phyloP scores from a whole-genome alignment of 2,888 invertebrate species.

The Drosophila parthenogenetica region DNA sequence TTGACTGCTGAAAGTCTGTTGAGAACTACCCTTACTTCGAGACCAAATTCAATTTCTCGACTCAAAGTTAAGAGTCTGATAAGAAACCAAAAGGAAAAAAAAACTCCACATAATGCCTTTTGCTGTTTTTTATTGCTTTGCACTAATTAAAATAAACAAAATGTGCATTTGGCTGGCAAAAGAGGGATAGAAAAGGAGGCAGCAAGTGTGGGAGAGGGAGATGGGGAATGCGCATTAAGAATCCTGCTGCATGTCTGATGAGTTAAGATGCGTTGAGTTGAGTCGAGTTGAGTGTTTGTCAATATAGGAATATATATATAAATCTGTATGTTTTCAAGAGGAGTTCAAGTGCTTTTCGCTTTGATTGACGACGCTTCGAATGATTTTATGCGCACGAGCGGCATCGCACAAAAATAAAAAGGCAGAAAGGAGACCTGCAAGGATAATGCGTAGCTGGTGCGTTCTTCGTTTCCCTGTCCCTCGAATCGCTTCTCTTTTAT shows the following conservation, averaged over 20 bases:
- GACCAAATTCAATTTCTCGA: constrained; percentile 45
- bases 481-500: constrained; percentile 41
- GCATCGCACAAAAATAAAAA: constrained; percentile 29
- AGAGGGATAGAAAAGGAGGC: not conserved
- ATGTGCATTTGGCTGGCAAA: constrained; percentile 64
- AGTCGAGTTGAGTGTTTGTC: constrained; percentile 52
- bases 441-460: constrained; percentile 72
- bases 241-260: constrained; percentile 74
- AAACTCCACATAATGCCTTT: constrained; percentile 27
- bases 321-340: constrained; percentile 41
- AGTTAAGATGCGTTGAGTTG: constrained; percentile 56
- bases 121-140: constrained; percentile 48
- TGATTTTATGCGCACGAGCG: constrained; percentile 79
- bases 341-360: constrained; percentile 64
- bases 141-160: constrained; percentile 75
- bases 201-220: not conserved
- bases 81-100: constrained; percentile 7
- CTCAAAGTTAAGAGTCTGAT: constrained; percentile 39
- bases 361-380: constrained; percentile 77
- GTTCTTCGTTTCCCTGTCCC: not conserved
- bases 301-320: constrained; percentile 40
- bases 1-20: constrained; percentile 33
- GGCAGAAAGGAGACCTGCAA: constrained; percentile 45
- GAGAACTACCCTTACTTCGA: constrained; percentile 22
- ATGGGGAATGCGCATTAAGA: constrained; percentile 40